A percentile compares a stretch with the other conserved stretches of the same genome.
These are phyloP conservation scores for Procambarus virginalis DNA, from an alignment of 1,140 invertebrate genomes.

Conservation along the genomic window DNA sequence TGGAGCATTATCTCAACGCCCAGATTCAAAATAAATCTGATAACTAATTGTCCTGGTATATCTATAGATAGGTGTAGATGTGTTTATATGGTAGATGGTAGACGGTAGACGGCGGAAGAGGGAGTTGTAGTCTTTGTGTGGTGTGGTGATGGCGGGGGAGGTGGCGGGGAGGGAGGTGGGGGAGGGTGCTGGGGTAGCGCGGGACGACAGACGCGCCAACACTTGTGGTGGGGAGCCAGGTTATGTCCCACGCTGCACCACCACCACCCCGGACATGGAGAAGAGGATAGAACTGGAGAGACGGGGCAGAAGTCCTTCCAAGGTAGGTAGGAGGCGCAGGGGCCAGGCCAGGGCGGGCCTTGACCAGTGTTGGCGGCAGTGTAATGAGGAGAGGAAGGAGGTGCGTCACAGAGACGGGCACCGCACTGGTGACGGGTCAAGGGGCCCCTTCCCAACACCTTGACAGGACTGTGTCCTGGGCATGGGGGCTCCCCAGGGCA, in stretches of 20 bases:
- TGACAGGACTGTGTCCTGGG: slow-evolving; percentile 44
- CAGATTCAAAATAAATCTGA: too few relatives aligned
- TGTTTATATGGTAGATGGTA: too few relatives aligned
- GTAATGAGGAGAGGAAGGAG: slow-evolving; percentile 26
- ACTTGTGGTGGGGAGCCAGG: slow-evolving; percentile 54
- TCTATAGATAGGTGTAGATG: too few relatives aligned
- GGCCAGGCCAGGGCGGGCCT: neutral
- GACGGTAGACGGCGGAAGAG: too few relatives aligned
- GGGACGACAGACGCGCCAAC: slow-evolving; percentile 55
- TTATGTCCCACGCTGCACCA: slow-evolving; percentile 47
- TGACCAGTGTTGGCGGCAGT: neutral
- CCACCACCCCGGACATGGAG: slow-evolving; percentile 81
- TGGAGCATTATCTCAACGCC: too few relatives aligned
- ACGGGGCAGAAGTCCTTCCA: slow-evolving; percentile 84
- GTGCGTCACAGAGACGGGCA: slow-evolving; percentile 41
- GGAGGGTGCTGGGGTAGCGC: slow-evolving; percentile 3
- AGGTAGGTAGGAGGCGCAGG: slow-evolving; percentile 78
- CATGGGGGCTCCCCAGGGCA: slow-evolving; percentile 6
- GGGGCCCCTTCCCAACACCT: neutral
- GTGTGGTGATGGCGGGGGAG: slow-evolving; percentile 3
- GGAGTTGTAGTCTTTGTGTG: slow-evolving; percentile 15
- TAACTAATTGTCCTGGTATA: too few relatives aligned
- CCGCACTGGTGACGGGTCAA: neutral
- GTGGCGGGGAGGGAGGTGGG: neutral
- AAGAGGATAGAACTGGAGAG: slow-evolving; percentile 93